Evolutionary conservation across 2,113 vertebrate species (phyloP), one percentile per base, ranked within the genome.

Genomic region (Thalassoma bifasciatum): DNA sequence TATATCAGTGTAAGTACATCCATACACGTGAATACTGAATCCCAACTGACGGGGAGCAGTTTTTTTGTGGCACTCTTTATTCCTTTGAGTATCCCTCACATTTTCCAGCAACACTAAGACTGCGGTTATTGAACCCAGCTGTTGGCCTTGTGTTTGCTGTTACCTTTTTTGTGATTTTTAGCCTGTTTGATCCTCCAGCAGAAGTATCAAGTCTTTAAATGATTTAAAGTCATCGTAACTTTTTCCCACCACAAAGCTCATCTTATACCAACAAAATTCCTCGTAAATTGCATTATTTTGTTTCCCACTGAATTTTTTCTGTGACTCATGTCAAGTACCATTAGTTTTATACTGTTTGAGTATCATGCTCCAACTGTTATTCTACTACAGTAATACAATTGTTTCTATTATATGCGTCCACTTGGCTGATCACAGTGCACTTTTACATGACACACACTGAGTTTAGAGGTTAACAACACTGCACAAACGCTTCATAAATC

Each of bases 21-120:
- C 14, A 17, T 16, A 17, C 9, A 42, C 40, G 14, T 46, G 44
- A 19, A 17, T 46, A 46, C 44, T 16, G 19, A 16, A 14, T 46
- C 4, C 4, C 19, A 17, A 46, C 1, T 46, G 16, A 46, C 5
- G 14, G 19, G 44, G 16, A 46, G 44, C 7, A 46, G 16, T 46
- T 14, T 49, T 21, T 8, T n/a, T 21, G 19, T 16, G n/a, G 17
- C 17, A 7, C 19, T 19, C 14, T 44, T 2, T 8, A 46, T 19
- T 46, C 3, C 9, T 42, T 42, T 5, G 14, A 10, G 12, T 42
- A 42, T 6, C 7, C 8, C 59, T n/a, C 14, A 22, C 37, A 62
- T 56, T 50, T 49, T 6, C n/a, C 14, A 26, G 17, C 46, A 42
- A 61, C 37, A 62, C 49, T 66, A 56, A 46, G 36, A 44, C 44